Evolutionary conservation across 30 jellyfish, hydroid and myxozoan species (phyloP).

Genomic region (Mastigias papua): DNA sequence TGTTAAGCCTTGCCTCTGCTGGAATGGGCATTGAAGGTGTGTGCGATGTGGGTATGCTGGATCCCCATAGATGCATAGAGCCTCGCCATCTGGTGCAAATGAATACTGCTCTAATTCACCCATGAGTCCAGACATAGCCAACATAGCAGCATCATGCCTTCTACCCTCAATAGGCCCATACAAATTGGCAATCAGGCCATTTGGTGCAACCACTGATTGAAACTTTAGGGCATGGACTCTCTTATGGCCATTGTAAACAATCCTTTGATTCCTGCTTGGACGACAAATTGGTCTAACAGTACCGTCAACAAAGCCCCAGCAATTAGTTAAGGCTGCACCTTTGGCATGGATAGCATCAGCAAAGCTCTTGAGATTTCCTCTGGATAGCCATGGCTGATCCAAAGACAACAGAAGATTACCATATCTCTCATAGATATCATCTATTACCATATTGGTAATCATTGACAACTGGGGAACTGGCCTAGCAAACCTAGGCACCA

Average conservation of each 20-base stretch:
- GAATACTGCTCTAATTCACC: slow-evolving; percentile 28
- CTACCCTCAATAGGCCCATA: slow-evolving; percentile 39
- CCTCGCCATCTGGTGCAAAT: slow-evolving; percentile 45
- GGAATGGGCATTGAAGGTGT: not conserved
- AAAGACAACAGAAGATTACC: not conserved
- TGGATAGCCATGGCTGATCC: slow-evolving; percentile 8
- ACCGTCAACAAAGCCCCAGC: slow-evolving; percentile 46
- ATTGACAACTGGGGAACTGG: slow-evolving; percentile 54
- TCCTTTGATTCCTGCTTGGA: slow-evolving; percentile 25
- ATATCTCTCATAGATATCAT: slow-evolving; percentile 5
- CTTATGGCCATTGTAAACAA: slow-evolving; percentile 49
- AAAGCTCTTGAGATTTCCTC: not conserved
- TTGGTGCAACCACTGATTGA: slow-evolving; percentile 52
- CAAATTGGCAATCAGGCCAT: slow-evolving; percentile 38
- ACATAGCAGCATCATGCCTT: slow-evolving; percentile 58
- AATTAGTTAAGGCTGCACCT: slow-evolving; percentile 2
- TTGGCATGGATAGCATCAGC: slow-evolving; percentile 1
- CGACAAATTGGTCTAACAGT: slow-evolving; percentile 34
- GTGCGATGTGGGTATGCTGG: not conserved
- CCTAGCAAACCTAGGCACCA: slow-evolving; percentile 34
- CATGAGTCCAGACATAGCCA: slow-evolving; percentile 53
- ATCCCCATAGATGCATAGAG: slow-evolving; percentile 65
- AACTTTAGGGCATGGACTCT: slow-evolving; percentile 37
- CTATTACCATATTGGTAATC: not conserved
- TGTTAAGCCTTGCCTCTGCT: slow-evolving; percentile 12